These are phyloP conservation scores for Antennarius striatus DNA, from an alignment of 2,113 vertebrate genomes.

Conservation along the genomic window DNA sequence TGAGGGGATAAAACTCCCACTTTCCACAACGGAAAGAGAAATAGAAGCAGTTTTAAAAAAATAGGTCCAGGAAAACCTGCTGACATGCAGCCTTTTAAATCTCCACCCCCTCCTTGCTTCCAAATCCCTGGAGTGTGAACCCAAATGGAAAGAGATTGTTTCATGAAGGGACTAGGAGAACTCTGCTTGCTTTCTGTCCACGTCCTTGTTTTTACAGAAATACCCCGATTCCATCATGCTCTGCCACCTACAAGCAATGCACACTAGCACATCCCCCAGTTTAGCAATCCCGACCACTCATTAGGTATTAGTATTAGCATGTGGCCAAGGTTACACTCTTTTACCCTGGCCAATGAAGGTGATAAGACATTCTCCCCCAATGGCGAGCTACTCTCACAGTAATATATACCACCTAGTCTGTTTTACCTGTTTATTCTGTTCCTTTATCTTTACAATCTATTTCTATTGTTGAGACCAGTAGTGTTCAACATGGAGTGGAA, in stretches of 20 bases:
- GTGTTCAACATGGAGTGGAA: slow-evolving; percentile 44
- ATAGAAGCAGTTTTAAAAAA: slow-evolving; percentile 1
- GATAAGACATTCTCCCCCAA: slow-evolving; percentile 34
- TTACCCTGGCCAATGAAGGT: slow-evolving; percentile 51
- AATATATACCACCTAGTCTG: too few relatives aligned
- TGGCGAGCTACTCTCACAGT: background rate
- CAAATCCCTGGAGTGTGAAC: slow-evolving; percentile 58
- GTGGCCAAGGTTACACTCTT: slow-evolving; percentile 55
- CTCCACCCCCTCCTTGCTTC: slow-evolving; percentile 26
- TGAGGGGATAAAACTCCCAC: slow-evolving; percentile 16
- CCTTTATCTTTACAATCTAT: background rate
- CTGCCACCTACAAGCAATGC: background rate
- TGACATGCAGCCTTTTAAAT: slow-evolving; percentile 63
- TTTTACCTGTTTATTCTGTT: slow-evolving; percentile 1
- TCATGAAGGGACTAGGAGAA: slow-evolving; percentile 57
- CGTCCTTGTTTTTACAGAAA: slow-evolving; percentile 28
- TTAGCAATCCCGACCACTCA: slow-evolving; percentile 34
- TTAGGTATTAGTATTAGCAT: slow-evolving; percentile 28
- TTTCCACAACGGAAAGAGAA: slow-evolving; percentile 23
- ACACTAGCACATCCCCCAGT: slow-evolving; percentile 8
- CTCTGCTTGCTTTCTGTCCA: slow-evolving; percentile 45
- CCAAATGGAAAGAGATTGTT: slow-evolving; percentile 58
- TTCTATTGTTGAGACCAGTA: slow-evolving; percentile 33
- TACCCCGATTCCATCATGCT: background rate
- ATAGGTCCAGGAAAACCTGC: slow-evolving; percentile 55